phyloP scores from a whole-genome alignment of 2,797 vertebrate species.

The Takifugu rubripes region DNA sequence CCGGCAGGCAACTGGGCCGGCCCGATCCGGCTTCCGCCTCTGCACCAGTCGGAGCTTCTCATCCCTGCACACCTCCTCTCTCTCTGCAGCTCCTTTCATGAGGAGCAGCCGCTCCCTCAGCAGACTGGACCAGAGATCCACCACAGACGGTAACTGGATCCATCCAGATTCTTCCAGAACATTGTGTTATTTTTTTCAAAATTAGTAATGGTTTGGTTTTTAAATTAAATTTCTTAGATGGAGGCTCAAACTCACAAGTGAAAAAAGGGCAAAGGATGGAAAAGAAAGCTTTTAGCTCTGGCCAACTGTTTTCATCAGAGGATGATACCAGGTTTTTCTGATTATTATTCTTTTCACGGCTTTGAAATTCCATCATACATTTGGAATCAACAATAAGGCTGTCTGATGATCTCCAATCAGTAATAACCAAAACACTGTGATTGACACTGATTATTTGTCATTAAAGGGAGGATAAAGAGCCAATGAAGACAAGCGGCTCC shows the following conservation, averaged over 20 bases:
- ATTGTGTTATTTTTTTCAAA: background rate
- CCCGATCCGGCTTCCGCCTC: constrained; percentile 34
- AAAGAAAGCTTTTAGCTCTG: constrained; percentile 32
- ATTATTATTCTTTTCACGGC: background rate
- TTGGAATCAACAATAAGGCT: background rate
- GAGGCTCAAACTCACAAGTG: constrained; percentile 32
- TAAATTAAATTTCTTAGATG: constrained; percentile 16
- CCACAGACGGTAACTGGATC: constrained; percentile 49
- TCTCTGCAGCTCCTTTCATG: constrained; percentile 49
- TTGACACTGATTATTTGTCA: constrained; percentile 7
- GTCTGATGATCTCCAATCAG: background rate
- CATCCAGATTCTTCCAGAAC: no score
- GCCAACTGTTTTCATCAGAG: constrained; percentile 14
- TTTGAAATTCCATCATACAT: background rate
- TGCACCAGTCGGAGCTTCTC: constrained; percentile 59
- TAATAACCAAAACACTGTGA: background rate
- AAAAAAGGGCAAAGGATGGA: constrained; percentile 40
- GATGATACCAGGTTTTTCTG: constrained; percentile 47
- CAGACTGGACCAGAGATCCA: constrained; percentile 50
- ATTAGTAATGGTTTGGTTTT: background rate
- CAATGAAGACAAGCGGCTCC: constrained; percentile 47
- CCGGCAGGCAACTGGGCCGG: constrained; percentile 66
- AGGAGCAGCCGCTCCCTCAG: constrained; percentile 61
- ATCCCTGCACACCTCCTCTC: constrained; percentile 51
- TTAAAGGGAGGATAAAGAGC: constrained; percentile 42